A percentile compares a stretch with the other conserved stretches of the same genome.
Conservation (phyloP, 2,888 invertebrate genomes). For the Acleris holmiana region DNA sequence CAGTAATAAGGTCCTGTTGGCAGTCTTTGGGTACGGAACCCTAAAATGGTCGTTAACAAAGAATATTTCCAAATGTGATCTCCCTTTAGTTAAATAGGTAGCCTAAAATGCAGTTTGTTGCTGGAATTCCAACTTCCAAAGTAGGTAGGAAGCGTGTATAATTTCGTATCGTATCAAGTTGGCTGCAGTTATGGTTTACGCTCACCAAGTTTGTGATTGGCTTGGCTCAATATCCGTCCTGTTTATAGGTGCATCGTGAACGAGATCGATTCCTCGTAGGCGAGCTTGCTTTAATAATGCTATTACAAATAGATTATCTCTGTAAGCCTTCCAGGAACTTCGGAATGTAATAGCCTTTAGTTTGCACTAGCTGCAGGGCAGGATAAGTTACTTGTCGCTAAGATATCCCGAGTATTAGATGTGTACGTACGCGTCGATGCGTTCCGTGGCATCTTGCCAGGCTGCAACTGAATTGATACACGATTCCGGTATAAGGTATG, state of each 20-base stretch:
- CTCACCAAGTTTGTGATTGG: conserved; percentile 9
- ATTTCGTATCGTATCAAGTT: background rate
- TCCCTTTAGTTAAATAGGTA: no score
- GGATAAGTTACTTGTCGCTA: background rate
- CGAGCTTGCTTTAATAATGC: conserved; percentile 25
- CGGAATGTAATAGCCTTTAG: background rate
- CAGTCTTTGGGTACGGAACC: no score
- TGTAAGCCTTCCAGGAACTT: conserved; percentile 1
- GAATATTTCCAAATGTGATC: no score
- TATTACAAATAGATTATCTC: conserved; percentile 26
- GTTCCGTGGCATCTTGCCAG: conserved; percentile 11
- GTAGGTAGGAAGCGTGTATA: background rate
- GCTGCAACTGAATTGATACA: conserved; percentile 8
- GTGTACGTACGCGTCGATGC: background rate
- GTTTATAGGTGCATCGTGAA: conserved; percentile 25
- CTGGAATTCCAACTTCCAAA: background rate
- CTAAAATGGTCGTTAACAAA: no score
- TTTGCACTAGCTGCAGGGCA: background rate
- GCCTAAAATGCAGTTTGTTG: no score
- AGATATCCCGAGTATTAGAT: background rate
- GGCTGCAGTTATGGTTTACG: background rate
- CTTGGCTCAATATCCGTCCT: conserved; percentile 5
- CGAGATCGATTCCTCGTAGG: conserved; percentile 22
- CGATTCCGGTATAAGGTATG: conserved; percentile 11
- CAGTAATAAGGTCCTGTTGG: no score